Percentiles rank a stretch among this genome's conserved stretches.
Evolutionary conservation across 2,113 vertebrate genomes (phyloP).

Genomic region (Panthera leo): DNA sequence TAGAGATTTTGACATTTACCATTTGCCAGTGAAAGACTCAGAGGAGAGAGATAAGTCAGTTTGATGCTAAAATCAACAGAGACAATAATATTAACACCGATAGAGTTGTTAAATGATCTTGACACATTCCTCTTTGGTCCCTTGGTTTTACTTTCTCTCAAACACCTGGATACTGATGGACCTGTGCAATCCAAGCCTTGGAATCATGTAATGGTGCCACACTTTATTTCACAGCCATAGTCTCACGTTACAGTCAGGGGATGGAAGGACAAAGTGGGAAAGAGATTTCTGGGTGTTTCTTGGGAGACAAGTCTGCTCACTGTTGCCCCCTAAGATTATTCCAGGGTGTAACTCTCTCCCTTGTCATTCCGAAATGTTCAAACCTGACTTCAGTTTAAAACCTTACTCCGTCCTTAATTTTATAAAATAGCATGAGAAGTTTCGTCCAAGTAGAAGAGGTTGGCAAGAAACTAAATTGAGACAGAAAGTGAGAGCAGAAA

Average conservation of each 20-base stretch:
- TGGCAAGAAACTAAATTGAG: neutral
- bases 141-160: neutral
- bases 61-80: neutral
- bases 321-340: neutral
- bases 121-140: neutral
- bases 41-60: neutral
- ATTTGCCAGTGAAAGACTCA: neutral
- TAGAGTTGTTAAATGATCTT: neutral
- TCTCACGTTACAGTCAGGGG: neutral
- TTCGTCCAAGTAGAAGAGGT: neutral
- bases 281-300: neutral
- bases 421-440: neutral
- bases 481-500: neutral
- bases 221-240: neutral
- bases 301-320: neutral
- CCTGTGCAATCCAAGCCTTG: neutral
- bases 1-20: constrained; percentile 47
- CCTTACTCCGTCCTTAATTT: neutral
- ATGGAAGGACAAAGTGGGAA: neutral
- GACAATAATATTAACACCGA: neutral
- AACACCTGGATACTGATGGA: neutral
- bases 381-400: neutral
- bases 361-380: neutral
- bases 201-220: neutral
- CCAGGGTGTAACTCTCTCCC: neutral